Percentiles rank a stretch among this genome's conserved stretches.
These are phyloP conservation scores for Mystacides longicornis DNA, from an alignment of 2,888 invertebrate genomes.

Conservation along the genomic window DNA sequence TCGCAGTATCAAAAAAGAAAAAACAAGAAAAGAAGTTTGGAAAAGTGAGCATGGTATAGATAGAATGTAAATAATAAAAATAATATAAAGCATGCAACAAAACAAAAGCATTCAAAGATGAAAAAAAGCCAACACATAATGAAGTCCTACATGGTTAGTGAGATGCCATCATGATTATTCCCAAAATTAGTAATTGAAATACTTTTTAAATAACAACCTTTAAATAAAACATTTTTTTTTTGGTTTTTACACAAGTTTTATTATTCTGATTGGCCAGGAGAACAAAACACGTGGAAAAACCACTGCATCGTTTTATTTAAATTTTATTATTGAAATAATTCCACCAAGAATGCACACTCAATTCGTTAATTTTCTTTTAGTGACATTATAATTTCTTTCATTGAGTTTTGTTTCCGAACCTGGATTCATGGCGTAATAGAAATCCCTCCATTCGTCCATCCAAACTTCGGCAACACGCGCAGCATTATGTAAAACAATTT, in stretches of 20 bases:
- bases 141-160: neutral
- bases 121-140: neutral
- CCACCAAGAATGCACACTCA: too few relatives aligned
- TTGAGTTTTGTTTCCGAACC: conserved; percentile 48
- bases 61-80: conserved; percentile 22
- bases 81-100: neutral
- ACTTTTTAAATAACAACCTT: too few relatives aligned
- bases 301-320: too few relatives aligned
- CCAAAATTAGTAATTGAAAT: neutral
- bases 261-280: too few relatives aligned
- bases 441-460: conserved; percentile 99
- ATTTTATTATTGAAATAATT: too few relatives aligned
- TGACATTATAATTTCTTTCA: neutral
- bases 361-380: too few relatives aligned
- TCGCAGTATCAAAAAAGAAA: too few relatives aligned
- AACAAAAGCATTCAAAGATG: conserved; percentile 2
- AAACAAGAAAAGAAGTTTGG: too few relatives aligned
- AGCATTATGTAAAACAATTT: conserved; percentile 96
- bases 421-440: conserved; percentile 99
- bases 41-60: conserved; percentile 26
- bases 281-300: too few relatives aligned
- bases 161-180: neutral
- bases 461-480: conserved; percentile 98
- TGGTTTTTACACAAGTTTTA: too few relatives aligned
- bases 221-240: too few relatives aligned